phyloP scores from a whole-genome alignment of 30 jellyfish, hydroid and myxozoan species.

The Pseudorhiza aurosa region DNA sequence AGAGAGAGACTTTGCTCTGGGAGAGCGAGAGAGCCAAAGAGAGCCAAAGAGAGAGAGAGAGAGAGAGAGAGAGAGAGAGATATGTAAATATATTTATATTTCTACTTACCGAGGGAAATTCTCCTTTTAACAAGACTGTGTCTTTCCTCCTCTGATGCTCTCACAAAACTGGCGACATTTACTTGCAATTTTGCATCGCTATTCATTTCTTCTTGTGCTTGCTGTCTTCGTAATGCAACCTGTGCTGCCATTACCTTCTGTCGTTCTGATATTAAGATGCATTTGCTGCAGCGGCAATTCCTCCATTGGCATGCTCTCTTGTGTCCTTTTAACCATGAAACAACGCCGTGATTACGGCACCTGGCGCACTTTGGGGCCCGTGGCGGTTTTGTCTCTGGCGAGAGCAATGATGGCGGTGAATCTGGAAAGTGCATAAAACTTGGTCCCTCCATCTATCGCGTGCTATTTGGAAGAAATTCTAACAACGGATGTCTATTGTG shows the following conservation, averaged over 20 bases:
- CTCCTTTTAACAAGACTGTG: constrained; percentile 67
- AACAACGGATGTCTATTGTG: no score
- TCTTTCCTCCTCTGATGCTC: constrained; percentile 86
- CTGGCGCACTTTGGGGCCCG: constrained; percentile 94
- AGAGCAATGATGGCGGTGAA: constrained; percentile 74
- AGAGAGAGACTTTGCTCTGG: no score
- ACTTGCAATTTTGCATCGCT: constrained; percentile 75
- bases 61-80: no score
- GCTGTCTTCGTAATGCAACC: constrained; percentile 87
- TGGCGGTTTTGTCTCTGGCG: constrained; percentile 96
- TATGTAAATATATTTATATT: no score
- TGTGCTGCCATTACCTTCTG: constrained; percentile 93
- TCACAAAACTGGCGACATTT: constrained; percentile 75
- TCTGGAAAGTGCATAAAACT: constrained; percentile 70
- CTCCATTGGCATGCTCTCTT: constrained; percentile 85
- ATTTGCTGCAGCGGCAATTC: constrained; percentile 79
- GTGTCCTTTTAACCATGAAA: constrained; percentile 88
- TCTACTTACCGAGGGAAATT: constrained; percentile 55
- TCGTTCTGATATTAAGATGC: constrained; percentile 79
- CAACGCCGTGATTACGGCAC: constrained; percentile 84
- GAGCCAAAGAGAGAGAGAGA: no score
- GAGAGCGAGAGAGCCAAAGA: no score
- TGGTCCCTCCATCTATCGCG: constrained; percentile 64
- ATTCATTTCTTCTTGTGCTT: constrained; percentile 86
- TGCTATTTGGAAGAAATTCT: background rate